Conservation (phyloP, 2,888 invertebrate genomes). For the Alsophila aescularia region DNA sequence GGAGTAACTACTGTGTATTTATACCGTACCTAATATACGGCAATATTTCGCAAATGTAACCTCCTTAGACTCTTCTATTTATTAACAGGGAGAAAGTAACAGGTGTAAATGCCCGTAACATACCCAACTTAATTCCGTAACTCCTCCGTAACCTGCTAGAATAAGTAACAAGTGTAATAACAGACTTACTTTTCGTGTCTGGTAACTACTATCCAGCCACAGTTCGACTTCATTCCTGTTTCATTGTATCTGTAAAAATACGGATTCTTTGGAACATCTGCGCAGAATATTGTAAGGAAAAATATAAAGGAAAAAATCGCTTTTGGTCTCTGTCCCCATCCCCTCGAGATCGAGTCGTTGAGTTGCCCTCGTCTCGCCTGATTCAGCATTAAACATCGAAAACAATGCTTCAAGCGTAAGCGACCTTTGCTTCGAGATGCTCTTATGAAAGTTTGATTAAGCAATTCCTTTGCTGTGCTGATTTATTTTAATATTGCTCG, state of each 20-base stretch:
- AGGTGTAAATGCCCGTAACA: no score
- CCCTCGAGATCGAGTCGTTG: constrained; percentile 45
- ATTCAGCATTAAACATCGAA: constrained; percentile 60
- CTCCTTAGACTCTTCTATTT: no score
- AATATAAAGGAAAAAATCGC: constrained; percentile 35
- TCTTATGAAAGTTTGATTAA: constrained; percentile 56
- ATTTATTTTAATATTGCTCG: constrained; percentile 28
- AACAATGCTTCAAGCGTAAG: constrained; percentile 56
- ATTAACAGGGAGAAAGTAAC: no score
- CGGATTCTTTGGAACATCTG: constrained; percentile 3
- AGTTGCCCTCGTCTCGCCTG: constrained; percentile 45
- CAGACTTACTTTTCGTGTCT: neutral
- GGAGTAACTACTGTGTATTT: no score
- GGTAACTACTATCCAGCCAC: neutral
- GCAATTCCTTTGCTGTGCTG: constrained; percentile 47
- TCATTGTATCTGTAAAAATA: neutral
- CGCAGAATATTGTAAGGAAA: constrained; percentile 24
- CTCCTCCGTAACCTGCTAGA: neutral
- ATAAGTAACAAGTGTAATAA: neutral
- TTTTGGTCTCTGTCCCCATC: constrained; percentile 33
- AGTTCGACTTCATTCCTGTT: no score
- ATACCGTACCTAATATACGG: no score
- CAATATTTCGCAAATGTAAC: no score
- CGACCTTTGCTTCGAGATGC: constrained; percentile 49
- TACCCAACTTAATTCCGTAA: neutral